Percentiles rank a stretch among this genome's conserved stretches.
Conservation (phyloP, 2,113 vertebrate species). For the Boulengerochromis microlepis region DNA sequence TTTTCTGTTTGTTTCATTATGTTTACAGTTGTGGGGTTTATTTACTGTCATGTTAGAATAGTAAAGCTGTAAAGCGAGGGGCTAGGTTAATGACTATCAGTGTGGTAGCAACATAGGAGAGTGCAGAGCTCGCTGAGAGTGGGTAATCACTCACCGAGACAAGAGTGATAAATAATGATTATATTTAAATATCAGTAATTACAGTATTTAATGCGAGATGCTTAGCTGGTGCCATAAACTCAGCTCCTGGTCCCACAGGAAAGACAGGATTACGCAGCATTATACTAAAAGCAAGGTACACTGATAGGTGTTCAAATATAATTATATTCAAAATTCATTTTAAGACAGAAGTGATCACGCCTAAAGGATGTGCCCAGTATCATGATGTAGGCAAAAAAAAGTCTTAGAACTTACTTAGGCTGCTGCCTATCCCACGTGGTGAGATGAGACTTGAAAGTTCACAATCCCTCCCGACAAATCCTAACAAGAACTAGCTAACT, state of each 20-base stretch:
- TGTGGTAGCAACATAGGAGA: neutral
- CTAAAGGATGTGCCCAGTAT: neutral
- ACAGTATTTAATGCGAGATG: neutral
- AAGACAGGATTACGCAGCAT: neutral
- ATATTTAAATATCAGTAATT: neutral
- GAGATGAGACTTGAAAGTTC: neutral
- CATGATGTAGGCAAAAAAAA: neutral
- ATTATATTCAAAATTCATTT: neutral
- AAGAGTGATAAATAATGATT: neutral
- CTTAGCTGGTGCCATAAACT: neutral
- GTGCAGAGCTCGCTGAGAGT: neutral
- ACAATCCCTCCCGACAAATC: neutral
- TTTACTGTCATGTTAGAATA: neutral
- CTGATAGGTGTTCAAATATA: neutral
- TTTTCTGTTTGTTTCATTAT: neutral
- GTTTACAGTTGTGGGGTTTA: neutral
- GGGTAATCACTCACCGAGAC: neutral
- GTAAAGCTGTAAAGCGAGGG: fast-evolving
- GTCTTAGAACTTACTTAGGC: fast-evolving
- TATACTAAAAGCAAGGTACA: neutral
- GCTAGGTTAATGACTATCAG: neutral
- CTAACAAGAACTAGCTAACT: neutral
- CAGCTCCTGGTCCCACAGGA: neutral
- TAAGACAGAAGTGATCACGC: fast-evolving
- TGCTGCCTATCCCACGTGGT: neutral